Evolutionary conservation across 2,797 vertebrate genomes (phyloP).

Genomic region (Gallinago solitaria): DNA sequence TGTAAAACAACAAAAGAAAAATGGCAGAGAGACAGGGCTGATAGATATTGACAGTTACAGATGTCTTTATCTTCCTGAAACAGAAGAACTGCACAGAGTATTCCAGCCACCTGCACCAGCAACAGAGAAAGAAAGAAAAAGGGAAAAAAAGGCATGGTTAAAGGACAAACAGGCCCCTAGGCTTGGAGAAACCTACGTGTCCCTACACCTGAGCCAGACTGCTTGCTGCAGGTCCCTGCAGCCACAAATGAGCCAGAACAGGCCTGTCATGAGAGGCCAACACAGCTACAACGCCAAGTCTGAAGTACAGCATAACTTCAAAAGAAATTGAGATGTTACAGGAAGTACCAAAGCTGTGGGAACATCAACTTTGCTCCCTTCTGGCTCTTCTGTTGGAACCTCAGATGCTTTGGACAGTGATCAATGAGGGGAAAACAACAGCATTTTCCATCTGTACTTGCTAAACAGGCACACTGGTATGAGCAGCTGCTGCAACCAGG

Average conservation of each 20-base stretch:
- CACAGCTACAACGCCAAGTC: neutral
- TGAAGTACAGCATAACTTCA: neutral
- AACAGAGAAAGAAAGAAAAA: neutral
- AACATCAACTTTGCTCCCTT: neutral
- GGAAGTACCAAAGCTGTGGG: neutral
- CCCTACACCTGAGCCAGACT: neutral
- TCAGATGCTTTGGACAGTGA: conserved; percentile 36
- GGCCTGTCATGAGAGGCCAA: neutral
- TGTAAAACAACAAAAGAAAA: conserved; percentile 41
- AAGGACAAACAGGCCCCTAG: neutral
- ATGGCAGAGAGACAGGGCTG: neutral
- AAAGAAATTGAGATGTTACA: neutral
- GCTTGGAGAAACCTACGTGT: neutral
- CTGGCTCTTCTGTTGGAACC: neutral
- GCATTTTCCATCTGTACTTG: conserved; percentile 14
- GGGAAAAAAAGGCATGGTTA: neutral
- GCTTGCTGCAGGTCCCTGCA: neutral
- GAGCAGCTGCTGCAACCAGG: conserved; percentile 5
- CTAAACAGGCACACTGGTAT: neutral
- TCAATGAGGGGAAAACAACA: neutral
- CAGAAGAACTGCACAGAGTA: neutral
- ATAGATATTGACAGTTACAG: conserved; percentile 2
- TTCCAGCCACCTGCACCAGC: neutral
- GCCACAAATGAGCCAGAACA: neutral
- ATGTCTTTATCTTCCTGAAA: conserved; percentile 35